Percentiles rank a stretch among this genome's conserved stretches.
phyloP scores from a whole-genome alignment of 1,140 invertebrate species.

The Plutomurus gul region DNA sequence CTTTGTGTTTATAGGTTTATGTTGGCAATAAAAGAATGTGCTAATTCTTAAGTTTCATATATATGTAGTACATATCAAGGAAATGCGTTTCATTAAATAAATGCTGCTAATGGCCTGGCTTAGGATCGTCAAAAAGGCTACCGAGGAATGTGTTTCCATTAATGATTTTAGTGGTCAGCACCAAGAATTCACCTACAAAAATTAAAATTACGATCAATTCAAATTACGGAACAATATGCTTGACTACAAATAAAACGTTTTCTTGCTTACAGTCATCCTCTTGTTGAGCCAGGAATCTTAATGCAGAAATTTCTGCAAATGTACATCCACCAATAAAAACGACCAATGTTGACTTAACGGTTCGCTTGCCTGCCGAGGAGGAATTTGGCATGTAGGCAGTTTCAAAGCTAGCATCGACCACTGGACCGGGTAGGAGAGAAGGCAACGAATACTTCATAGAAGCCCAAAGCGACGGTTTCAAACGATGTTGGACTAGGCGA shows the following conservation, averaged over 20 bases:
- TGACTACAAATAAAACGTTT: conserved; percentile 17
- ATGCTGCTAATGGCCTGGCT: neutral
- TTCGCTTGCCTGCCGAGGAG: conserved; percentile 68
- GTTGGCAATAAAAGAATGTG: no score
- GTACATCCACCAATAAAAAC: conserved; percentile 97
- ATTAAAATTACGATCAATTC: conserved; percentile 56
- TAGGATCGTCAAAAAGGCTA: conserved; percentile 64
- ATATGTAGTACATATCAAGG: no score
- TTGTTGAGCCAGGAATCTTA: conserved; percentile 87
- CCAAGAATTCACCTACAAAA: conserved; percentile 87
- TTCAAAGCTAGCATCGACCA: conserved; percentile 63
- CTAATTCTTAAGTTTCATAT: no score
- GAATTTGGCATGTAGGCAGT: conserved; percentile 58
- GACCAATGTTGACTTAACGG: conserved; percentile 80
- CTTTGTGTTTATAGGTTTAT: no score
- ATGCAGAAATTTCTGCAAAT: conserved; percentile 89
- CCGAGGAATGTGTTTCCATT: conserved; percentile 83
- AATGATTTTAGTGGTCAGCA: conserved; percentile 90
- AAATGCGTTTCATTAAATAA: no score
- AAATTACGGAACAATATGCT: no score
- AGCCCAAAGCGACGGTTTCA: conserved; percentile 80
- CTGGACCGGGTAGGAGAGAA: conserved; percentile 67
- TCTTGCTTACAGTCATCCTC: conserved; percentile 67
- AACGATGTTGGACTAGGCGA: conserved; percentile 81
- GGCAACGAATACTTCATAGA: conserved; percentile 69